Percentiles rank a stretch among this genome's conserved stretches.
Evolutionary conservation across 2,113 vertebrate species (phyloP).

Genomic region (Jaculus jaculus): DNA sequence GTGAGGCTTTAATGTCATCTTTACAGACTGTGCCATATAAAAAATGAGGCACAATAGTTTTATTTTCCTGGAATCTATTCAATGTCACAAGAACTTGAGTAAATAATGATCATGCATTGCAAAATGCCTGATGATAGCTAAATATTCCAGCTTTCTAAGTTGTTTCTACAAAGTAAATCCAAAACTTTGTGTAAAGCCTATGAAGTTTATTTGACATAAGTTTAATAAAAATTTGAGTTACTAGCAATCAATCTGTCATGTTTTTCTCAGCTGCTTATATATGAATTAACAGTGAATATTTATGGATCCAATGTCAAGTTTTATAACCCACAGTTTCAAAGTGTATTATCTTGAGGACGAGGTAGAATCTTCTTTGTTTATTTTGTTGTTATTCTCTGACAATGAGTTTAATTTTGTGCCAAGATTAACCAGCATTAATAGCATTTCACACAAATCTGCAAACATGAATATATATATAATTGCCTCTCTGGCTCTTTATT

Average conservation of each 20-base stretch:
- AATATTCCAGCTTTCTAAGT: neutral
- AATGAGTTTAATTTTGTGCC: neutral
- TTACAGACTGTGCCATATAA: conserved; percentile 35
- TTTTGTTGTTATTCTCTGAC: neutral
- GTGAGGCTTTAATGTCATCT: conserved; percentile 12
- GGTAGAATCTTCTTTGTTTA: neutral
- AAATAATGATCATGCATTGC: conserved; percentile 25
- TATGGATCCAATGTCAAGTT: neutral
- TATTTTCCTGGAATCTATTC: conserved; percentile 50
- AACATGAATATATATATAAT: neutral
- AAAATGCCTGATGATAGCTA: conserved; percentile 33
- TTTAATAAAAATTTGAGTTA: conserved; percentile 40
- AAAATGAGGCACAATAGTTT: conserved; percentile 34
- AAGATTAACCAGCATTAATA: conserved; percentile 45
- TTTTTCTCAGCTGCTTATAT: conserved; percentile 41
- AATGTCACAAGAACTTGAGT: conserved; percentile 20
- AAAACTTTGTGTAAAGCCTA: conserved; percentile 15
- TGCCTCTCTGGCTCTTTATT: conserved; percentile 18
- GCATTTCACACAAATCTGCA: conserved; percentile 22
- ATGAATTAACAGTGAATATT: conserved; percentile 14
- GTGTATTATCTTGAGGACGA: conserved; percentile 4
- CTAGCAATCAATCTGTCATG: neutral
- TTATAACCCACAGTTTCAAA: neutral
- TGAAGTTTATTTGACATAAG: conserved; percentile 11
- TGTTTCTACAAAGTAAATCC: conserved; percentile 29